These are phyloP conservation scores for Enteromius fasciolatus DNA, from an alignment of 2,797 vertebrate species.

Conservation along the genomic window DNA sequence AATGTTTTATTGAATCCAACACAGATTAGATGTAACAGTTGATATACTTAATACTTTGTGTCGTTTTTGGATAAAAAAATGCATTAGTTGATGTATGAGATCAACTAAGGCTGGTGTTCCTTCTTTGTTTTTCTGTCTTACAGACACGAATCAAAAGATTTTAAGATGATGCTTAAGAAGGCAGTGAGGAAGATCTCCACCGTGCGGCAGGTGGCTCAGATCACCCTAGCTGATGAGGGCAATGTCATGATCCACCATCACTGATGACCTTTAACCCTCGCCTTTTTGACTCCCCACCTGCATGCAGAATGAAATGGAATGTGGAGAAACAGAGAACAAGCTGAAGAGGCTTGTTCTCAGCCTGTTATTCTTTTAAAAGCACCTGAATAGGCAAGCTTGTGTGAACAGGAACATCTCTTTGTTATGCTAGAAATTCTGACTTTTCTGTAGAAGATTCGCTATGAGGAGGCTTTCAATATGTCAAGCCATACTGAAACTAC, in stretches of 20 bases:
- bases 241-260: constrained; percentile 72
- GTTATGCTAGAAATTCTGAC: neutral
- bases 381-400: neutral
- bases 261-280: constrained; percentile 59
- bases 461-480: neutral
- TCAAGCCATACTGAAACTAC: neutral
- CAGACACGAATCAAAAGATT: constrained; percentile 62
- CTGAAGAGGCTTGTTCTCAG: neutral
- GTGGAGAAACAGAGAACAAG: neutral
- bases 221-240: constrained; percentile 66
- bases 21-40: neutral
- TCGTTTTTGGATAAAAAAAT: neutral
- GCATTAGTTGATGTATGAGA: neutral
- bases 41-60: neutral
- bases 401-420: neutral
- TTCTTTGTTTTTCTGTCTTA: constrained; percentile 52
- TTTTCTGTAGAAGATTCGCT: neutral
- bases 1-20: neutral
- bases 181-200: constrained; percentile 76
- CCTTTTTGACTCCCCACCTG: constrained; percentile 17
- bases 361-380: constrained; percentile 1
- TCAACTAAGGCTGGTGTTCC: constrained; percentile 37
- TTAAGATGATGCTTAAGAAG: constrained; percentile 74
- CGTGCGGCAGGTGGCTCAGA: constrained; percentile 69
- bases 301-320: neutral